A percentile compares a stretch with the other conserved stretches of the same genome.
These are phyloP conservation scores for Antedon bifida DNA, from an alignment of 35 echinoderm and acorn worm genomes.

Conservation along the genomic window DNA sequence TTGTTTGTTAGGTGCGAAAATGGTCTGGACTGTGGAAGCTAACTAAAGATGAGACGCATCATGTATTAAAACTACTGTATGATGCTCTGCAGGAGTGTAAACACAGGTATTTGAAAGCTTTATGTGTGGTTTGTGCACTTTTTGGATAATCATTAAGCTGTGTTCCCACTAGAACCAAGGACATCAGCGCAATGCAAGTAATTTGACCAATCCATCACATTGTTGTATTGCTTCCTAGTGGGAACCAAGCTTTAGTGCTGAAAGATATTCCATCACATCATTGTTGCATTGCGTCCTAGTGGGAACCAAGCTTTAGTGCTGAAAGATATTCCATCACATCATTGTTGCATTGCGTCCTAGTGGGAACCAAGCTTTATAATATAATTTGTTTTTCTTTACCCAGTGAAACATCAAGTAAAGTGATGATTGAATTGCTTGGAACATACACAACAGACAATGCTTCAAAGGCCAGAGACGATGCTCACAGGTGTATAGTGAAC, in stretches of 20 bases:
- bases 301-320: too few species aligned
- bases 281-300: too few species aligned
- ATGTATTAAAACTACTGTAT: slow-evolving; percentile 65
- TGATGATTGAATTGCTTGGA: slow-evolving; percentile 84
- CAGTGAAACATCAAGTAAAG: slow-evolving; percentile 71
- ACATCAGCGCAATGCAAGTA: too few species aligned
- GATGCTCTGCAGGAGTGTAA: slow-evolving; percentile 87
- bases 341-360: background rate
- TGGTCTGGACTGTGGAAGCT: slow-evolving; percentile 65
- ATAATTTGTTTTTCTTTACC: background rate
- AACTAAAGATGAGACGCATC: slow-evolving; percentile 47
- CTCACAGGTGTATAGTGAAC: slow-evolving; percentile 86
- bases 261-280: too few species aligned
- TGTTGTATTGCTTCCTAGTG: too few species aligned
- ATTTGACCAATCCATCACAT: too few species aligned
- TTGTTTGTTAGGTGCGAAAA: slow-evolving; percentile 48
- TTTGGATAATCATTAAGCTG: background rate
- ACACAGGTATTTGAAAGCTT: slow-evolving; percentile 34
- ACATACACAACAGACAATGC: slow-evolving; percentile 92
- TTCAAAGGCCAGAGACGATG: slow-evolving; percentile 76
- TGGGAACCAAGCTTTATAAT: background rate
- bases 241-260: too few species aligned
- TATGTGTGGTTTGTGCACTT: background rate
- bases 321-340: background rate
- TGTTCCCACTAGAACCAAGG: too few species aligned